These are phyloP conservation scores for Isichthys henryi DNA, from an alignment of 2,113 vertebrate genomes.

Conservation along the genomic window DNA sequence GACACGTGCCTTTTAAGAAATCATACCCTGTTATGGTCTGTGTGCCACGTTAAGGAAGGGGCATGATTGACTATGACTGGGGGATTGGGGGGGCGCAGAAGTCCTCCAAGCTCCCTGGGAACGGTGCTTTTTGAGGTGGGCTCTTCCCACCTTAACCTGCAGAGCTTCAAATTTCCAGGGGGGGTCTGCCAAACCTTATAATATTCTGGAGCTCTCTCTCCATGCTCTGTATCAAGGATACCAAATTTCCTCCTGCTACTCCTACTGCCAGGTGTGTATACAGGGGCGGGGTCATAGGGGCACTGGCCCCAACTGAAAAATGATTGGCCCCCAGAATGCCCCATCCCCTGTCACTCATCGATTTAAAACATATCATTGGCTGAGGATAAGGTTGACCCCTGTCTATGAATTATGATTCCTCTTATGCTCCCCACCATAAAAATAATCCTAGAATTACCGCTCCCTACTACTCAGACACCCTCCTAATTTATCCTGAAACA, in stretches of 20 bases:
- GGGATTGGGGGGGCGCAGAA: conserved; percentile 29
- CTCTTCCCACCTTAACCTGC: not conserved
- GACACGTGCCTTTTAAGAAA: conserved; percentile 39
- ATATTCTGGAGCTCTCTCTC: not conserved
- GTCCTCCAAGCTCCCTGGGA: not conserved
- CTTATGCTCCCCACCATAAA: not conserved
- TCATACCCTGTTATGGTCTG: conserved; percentile 34
- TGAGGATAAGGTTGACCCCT: not conserved
- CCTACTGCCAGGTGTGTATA: not conserved
- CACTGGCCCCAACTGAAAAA: not conserved
- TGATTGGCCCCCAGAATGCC: not conserved
- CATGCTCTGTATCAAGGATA: not conserved
- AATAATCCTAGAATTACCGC: not conserved
- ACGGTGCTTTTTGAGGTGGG: not conserved
- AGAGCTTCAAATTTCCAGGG: not conserved
- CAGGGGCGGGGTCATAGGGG: not conserved
- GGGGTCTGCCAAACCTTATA: not conserved
- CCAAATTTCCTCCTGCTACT: not conserved
- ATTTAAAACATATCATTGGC: not conserved
- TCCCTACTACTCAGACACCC: not conserved
- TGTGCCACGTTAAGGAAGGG: conserved; percentile 37
- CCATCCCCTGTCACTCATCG: not conserved
- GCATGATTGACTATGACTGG: conserved; percentile 35
- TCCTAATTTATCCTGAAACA: not conserved
- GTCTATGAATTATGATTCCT: not conserved